phyloP scores from a whole-genome alignment of 2,113 vertebrate genomes.

The Condylura cristata region DNA sequence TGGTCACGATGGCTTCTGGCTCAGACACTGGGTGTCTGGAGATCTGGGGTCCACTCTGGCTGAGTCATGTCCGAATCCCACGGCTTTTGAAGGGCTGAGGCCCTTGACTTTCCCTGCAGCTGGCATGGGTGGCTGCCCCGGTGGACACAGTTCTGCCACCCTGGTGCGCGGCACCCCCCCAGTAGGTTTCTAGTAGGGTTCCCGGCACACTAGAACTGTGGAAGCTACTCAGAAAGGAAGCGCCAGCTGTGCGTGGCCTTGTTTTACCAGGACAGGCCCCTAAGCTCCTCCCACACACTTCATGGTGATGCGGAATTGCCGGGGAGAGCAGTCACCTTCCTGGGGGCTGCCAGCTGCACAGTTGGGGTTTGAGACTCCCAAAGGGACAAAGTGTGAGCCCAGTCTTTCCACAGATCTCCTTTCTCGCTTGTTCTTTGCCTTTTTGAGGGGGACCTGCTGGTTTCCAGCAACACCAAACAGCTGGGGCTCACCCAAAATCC shows the following conservation, averaged over 20 bases:
- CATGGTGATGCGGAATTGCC: fast-evolving
- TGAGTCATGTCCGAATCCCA: background rate
- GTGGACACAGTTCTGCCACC: no score
- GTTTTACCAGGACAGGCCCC: background rate
- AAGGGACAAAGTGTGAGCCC: background rate
- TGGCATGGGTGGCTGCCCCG: fast-evolving
- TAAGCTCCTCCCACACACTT: background rate
- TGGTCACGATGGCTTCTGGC: fast-evolving
- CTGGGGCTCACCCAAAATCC: background rate
- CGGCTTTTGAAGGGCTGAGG: background rate
- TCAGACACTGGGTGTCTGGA: background rate
- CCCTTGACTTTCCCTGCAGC: background rate
- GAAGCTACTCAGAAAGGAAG: background rate
- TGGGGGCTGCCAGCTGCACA: background rate
- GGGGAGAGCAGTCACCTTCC: background rate
- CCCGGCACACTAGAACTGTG: background rate
- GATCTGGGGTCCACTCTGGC: no score
- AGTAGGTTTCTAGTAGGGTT: no score
- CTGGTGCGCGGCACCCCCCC: no score
- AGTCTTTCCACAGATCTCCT: background rate
- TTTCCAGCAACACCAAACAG: background rate
- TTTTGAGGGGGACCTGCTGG: background rate
- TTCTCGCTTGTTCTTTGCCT: background rate
- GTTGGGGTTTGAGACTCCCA: background rate
- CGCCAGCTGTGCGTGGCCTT: background rate